Percentiles rank a stretch among this genome's conserved stretches.
These are phyloP conservation scores for Hypercompe scribonia DNA, from an alignment of 2,888 invertebrate species.

Conservation along the genomic window DNA sequence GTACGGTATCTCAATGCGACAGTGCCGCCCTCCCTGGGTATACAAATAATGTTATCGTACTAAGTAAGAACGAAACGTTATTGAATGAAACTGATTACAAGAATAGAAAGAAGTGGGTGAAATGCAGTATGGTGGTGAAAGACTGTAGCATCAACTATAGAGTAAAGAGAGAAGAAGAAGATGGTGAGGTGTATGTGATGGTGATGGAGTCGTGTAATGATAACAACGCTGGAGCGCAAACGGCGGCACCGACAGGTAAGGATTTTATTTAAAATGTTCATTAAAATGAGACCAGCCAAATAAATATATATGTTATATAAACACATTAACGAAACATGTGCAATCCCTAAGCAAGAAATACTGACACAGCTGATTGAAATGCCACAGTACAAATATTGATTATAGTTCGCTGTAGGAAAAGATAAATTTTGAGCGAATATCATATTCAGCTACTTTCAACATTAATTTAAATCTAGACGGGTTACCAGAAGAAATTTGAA, in stretches of 20 bases:
- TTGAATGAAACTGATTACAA: constrained; percentile 48
- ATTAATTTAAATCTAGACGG: neutral
- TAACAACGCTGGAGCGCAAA: constrained; percentile 27
- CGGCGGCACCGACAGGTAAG: constrained; percentile 63
- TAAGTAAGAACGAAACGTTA: constrained; percentile 54
- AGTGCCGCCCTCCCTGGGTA: neutral
- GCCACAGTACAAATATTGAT: neutral
- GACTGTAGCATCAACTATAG: constrained; percentile 59
- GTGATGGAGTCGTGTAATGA: constrained; percentile 60
- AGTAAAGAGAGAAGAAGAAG: constrained; percentile 60
- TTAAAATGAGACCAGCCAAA: neutral
- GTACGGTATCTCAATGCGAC: constrained; percentile 1
- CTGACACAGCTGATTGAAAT: neutral
- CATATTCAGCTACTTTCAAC: neutral
- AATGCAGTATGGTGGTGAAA: constrained; percentile 57
- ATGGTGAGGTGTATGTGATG: constrained; percentile 61
- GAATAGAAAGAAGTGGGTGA: constrained; percentile 66
- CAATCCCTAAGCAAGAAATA: neutral
- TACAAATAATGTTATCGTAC: constrained; percentile 24
- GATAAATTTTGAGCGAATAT: neutral
- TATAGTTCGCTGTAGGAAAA: neutral
- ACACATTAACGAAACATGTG: neutral
- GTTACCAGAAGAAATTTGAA: neutral
- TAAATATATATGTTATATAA: neutral
- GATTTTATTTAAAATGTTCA: constrained; percentile 4